A percentile compares a stretch with the other conserved stretches of the same genome.
phyloP scores from a whole-genome alignment of 2,113 vertebrate genomes.

The Platanista minor region DNA sequence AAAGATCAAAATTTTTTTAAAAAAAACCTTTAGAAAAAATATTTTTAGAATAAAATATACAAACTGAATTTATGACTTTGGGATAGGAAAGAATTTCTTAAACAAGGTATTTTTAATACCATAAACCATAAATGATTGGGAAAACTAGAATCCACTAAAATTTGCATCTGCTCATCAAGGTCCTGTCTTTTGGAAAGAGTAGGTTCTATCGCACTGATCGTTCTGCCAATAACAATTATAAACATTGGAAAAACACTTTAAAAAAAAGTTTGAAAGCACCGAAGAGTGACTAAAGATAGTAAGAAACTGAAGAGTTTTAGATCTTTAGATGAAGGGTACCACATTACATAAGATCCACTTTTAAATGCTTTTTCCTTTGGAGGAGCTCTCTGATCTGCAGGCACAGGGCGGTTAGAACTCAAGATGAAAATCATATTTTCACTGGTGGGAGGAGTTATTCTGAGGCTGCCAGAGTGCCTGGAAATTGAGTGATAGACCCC shows the following conservation, averaged over 20 bases:
- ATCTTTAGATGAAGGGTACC: background rate
- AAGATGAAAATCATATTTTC: background rate
- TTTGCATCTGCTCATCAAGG: background rate
- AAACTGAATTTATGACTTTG: background rate
- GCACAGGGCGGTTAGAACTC: background rate
- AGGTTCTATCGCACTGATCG: background rate
- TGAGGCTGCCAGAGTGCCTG: background rate
- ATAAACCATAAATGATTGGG: background rate
- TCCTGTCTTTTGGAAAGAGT: background rate
- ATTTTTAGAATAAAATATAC: background rate
- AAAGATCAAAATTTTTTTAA: background rate
- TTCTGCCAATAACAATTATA: background rate
- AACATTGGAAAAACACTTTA: background rate
- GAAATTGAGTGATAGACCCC: background rate
- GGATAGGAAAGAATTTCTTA: conserved; percentile 14
- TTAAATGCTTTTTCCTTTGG: background rate
- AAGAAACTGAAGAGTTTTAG: background rate
- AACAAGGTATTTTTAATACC: background rate
- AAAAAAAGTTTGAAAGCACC: background rate
- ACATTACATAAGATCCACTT: background rate
- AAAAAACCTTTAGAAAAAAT: background rate
- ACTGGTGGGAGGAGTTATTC: background rate
- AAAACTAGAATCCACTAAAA: background rate
- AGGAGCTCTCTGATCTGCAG: background rate
- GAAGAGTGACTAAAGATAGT: background rate